A percentile compares a stretch with the other conserved stretches of the same genome.
These are phyloP conservation scores for Drosophila varians DNA, from an alignment of 1,140 invertebrate genomes.

Conservation along the genomic window DNA sequence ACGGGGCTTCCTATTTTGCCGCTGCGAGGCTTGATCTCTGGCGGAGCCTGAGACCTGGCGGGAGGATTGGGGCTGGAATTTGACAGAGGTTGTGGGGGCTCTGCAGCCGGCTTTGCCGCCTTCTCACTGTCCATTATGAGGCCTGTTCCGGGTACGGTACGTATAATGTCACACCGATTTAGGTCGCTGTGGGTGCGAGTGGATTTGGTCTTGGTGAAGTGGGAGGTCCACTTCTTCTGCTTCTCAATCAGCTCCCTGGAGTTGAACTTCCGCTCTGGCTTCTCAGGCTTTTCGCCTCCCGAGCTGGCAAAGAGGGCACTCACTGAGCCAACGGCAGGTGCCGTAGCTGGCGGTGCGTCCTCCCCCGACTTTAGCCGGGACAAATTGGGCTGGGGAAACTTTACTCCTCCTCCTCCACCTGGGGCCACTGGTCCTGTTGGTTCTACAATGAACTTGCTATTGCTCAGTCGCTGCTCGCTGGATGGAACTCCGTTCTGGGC, in stretches of 20 bases:
- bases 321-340: slow-evolving; percentile 40
- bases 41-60: slow-evolving; percentile 48
- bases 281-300: slow-evolving; percentile 87
- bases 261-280: slow-evolving; percentile 92
- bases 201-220: slow-evolving; percentile 91
- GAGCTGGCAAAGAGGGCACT: slow-evolving; percentile 57
- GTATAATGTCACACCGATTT: slow-evolving; percentile 84
- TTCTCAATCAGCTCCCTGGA: slow-evolving; percentile 94
- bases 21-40: slow-evolving; percentile 78
- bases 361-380: slow-evolving; percentile 84
- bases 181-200: slow-evolving; percentile 87
- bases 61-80: slow-evolving; percentile 56
- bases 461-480: slow-evolving; percentile 53
- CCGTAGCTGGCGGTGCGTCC: slow-evolving; percentile 32
- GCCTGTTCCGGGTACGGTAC: slow-evolving; percentile 77
- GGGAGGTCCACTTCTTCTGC: slow-evolving; percentile 95
- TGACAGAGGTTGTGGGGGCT: slow-evolving; percentile 11
- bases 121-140: slow-evolving; percentile 69
- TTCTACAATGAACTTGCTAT: slow-evolving; percentile 74
- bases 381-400: slow-evolving; percentile 72
- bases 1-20: slow-evolving; percentile 80
- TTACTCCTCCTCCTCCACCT: slow-evolving; percentile 7
- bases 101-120: slow-evolving; percentile 40
- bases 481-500: slow-evolving; percentile 16
- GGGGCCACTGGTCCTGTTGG: slow-evolving; percentile 18